Evolutionary conservation across 1,140 invertebrate genomes (phyloP).

Genomic region (Neotoxoptera formosana): DNA sequence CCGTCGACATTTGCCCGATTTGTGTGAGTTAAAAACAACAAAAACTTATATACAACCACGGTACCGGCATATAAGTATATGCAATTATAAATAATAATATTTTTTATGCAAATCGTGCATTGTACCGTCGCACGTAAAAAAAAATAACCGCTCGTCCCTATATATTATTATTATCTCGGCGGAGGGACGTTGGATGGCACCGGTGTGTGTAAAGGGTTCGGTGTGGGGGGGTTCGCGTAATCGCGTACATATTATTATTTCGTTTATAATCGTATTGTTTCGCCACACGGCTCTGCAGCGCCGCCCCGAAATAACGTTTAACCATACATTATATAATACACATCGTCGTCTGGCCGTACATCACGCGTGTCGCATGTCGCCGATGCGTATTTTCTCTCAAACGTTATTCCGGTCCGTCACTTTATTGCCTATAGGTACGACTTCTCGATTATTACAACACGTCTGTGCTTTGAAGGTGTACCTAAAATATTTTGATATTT

Average conservation of each 20-base stretch:
- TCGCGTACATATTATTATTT: neutral
- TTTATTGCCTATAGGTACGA: too few species aligned
- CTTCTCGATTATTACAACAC: too few species aligned
- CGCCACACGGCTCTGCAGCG: neutral
- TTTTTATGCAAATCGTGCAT: neutral
- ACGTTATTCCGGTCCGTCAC: conserved; percentile 25
- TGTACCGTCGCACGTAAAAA: neutral
- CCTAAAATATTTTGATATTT: too few species aligned
- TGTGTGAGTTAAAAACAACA: neutral
- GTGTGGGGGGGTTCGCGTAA: neutral
- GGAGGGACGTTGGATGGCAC: neutral
- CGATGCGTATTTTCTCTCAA: conserved; percentile 34
- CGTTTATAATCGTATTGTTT: neutral
- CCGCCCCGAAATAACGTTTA: conserved; percentile 32
- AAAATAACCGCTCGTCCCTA: neutral
- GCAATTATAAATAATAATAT: too few species aligned
- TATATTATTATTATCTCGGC: neutral
- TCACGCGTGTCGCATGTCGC: neutral
- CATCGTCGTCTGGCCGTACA: neutral
- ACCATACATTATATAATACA: neutral
- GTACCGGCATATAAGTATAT: too few species aligned
- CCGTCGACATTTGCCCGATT: neutral
- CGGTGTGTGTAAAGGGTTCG: neutral
- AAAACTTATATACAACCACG: neutral
- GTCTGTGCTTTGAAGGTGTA: neutral